phyloP scores from a whole-genome alignment of 2,797 vertebrate species.

The Strix occidentalis region DNA sequence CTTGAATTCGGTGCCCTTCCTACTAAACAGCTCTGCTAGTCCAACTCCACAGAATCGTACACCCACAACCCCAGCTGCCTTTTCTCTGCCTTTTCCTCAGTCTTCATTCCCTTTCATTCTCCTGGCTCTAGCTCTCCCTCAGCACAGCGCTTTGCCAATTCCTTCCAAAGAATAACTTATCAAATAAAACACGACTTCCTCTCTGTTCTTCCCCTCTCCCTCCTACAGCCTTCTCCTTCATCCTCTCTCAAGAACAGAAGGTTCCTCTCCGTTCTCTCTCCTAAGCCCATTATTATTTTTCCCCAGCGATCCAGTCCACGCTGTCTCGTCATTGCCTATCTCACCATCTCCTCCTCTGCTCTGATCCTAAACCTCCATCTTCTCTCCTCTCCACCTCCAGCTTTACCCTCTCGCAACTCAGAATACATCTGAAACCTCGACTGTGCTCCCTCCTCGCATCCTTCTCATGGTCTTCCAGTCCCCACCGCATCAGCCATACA shows the following conservation, averaged over 20 bases:
- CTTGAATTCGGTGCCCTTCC: neutral
- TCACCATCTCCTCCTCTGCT: neutral
- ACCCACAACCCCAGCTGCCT: neutral
- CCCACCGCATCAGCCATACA: neutral
- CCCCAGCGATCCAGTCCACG: rapidly evolving
- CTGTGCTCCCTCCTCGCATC: rapidly evolving
- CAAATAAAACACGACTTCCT: neutral
- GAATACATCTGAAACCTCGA: rapidly evolving
- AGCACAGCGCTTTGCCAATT: neutral
- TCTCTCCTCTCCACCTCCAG: neutral
- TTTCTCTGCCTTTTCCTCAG: neutral
- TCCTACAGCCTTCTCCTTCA: neutral
- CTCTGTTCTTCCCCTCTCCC: neutral
- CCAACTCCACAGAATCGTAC: neutral
- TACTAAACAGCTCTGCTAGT: neutral
- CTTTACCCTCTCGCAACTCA: neutral
- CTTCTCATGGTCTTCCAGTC: neutral
- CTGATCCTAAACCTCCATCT: neutral
- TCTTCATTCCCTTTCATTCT: neutral
- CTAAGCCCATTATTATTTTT: too few relatives aligned
- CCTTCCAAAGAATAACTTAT: neutral
- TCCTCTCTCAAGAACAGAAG: neutral
- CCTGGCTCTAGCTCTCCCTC: neutral
- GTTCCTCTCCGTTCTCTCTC: neutral
- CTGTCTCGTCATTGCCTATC: rapidly evolving